phyloP scores from a whole-genome alignment of 2,797 vertebrate genomes.

The Rhabdomys pumilio region DNA sequence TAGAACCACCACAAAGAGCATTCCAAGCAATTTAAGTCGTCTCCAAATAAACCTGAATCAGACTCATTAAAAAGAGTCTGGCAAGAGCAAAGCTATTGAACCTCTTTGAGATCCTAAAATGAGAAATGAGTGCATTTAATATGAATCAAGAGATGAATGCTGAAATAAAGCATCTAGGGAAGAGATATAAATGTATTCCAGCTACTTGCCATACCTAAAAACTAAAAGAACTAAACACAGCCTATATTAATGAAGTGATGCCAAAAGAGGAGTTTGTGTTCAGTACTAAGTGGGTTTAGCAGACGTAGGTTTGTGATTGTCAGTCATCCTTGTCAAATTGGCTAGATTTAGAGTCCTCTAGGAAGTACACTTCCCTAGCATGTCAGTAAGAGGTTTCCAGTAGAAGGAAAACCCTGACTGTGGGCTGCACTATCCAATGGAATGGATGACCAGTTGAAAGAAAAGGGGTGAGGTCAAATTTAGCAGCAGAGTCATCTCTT shows the following conservation, averaged over 20 bases:
- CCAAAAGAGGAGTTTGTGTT: background rate
- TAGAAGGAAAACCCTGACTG: background rate
- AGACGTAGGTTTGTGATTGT: background rate
- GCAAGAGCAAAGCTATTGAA: accelerated
- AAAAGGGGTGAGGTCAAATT: background rate
- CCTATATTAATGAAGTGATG: background rate
- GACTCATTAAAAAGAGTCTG: background rate
- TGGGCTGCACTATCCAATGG: background rate
- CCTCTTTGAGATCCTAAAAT: background rate
- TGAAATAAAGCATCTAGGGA: accelerated
- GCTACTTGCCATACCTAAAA: background rate
- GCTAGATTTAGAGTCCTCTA: background rate
- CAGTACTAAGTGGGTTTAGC: background rate
- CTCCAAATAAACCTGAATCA: background rate
- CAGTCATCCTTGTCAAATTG: background rate
- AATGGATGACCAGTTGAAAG: background rate
- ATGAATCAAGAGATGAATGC: background rate
- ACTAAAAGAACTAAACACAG: background rate
- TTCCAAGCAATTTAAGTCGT: background rate
- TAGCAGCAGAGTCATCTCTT: background rate
- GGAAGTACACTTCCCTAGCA: background rate
- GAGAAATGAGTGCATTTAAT: background rate
- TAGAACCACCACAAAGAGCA: too few relatives aligned
- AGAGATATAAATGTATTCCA: background rate
- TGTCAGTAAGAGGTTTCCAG: background rate